Evolutionary conservation across 2,797 vertebrate species (phyloP).

Genomic region (Onychomys arenicola): DNA sequence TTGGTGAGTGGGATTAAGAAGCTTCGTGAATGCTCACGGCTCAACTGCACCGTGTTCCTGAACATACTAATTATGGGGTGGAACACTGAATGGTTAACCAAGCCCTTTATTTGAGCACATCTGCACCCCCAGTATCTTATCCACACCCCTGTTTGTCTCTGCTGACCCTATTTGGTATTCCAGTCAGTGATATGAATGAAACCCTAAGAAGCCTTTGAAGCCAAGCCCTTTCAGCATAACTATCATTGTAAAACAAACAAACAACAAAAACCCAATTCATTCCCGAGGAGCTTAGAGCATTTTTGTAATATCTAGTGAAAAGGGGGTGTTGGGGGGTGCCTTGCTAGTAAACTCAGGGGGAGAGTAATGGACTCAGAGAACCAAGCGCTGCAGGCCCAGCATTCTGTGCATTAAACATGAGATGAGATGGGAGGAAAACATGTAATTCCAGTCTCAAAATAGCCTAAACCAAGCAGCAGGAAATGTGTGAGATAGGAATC

Average conservation of each 20-base stretch:
- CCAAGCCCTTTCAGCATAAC: background rate
- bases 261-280: background rate
- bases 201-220: background rate
- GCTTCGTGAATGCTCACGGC: background rate
- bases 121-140: background rate
- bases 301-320: background rate
- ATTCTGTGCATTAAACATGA: constrained; percentile 37
- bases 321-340: background rate
- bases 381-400: background rate
- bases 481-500: constrained; percentile 42
- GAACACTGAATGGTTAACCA: background rate
- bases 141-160: background rate
- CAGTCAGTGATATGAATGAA: background rate
- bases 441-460: constrained; percentile 2
- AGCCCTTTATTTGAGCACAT: background rate
- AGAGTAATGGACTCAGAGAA: background rate
- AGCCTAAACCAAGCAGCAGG: background rate
- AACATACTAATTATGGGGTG: background rate
- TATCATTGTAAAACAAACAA: background rate
- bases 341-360: constrained; percentile 29
- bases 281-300: background rate
- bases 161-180: background rate
- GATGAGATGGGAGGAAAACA: constrained; percentile 40
- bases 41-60: too few species aligned
- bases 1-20: background rate